Conservation (phyloP, 2,113 vertebrate species). For the Indicator indicator region DNA sequence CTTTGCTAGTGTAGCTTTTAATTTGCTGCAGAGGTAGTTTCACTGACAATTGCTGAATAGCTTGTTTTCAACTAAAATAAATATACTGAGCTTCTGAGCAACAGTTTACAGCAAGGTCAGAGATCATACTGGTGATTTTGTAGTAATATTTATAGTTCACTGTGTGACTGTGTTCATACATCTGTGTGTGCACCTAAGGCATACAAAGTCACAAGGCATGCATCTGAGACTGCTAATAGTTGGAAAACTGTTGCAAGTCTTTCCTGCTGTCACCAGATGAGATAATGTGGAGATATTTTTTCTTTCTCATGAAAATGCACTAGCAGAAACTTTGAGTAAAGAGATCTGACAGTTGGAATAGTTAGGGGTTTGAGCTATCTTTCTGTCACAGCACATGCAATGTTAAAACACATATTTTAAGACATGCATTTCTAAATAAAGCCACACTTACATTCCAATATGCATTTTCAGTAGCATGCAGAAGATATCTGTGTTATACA, state of each 20-base stretch:
- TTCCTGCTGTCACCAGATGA: neutral
- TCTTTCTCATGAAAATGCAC: neutral
- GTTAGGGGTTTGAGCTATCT: neutral
- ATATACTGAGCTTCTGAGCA: conserved; percentile 32
- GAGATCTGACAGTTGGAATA: neutral
- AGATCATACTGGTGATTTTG: conserved; percentile 38
- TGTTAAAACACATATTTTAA: neutral
- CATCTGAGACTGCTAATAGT: neutral
- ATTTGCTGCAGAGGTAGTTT: conserved; percentile 53
- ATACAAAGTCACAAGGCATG: neutral
- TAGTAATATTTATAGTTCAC: conserved; percentile 24
- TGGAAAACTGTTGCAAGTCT: neutral
- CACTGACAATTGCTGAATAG: conserved; percentile 50
- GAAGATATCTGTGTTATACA: neutral
- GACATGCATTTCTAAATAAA: neutral
- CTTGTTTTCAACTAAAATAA: conserved; percentile 60
- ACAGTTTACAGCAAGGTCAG: conserved; percentile 52
- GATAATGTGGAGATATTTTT: neutral
- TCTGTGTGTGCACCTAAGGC: neutral
- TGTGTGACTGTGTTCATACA: neutral
- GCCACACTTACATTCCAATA: neutral
- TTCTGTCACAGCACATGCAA: neutral
- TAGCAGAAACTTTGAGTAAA: neutral
- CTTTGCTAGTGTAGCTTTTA: conserved; percentile 48
- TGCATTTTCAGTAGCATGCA: neutral